Evolutionary conservation across 2,797 vertebrate genomes (phyloP), one percentile per base, ranked within the genome.

Genomic region (Danio albolineatus): DNA sequence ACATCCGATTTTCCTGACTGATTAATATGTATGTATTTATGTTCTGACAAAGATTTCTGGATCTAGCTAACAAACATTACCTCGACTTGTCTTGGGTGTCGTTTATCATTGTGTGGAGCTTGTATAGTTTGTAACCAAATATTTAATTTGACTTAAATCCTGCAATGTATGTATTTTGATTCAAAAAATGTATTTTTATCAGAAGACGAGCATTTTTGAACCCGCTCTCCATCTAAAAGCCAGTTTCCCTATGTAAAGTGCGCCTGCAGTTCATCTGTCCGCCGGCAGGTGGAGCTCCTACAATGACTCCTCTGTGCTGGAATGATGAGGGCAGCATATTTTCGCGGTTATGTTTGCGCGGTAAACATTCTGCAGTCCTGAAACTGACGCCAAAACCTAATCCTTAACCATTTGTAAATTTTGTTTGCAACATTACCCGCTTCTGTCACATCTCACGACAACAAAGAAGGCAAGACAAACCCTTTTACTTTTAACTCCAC

Each of bases 281-380:
- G 67, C 88, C 91, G 84, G 66, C 78, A 88, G 92, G 84, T 84
- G 85, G 88, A 2, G 84, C 72, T 0, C 12, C 5, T 80, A 92
- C 91, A 92, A 91, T 83, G 81, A 86, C 49, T 1, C 28, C 81
- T 90, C 86, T 92, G 89, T 92, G 80, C 8, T 9, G 8, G 13
- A 70, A 21, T 69, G 65, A 78, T 49, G 64, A 66, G 62, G 9
- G 16, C 53, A n/a, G 62, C 75, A 57, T 59, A 19, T 69, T 77
- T 51, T 16, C 10, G 10, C 53, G 16, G 44, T 70, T 61, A 51
- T 61, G 44, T 78, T 69, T 69, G 76, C 54, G 6, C n/a, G 43
- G 76, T 41, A 51, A 71, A 78, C 76, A 16, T 19, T 19, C 41
- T 66, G 54, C 64, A 49, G 12, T 21, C 59, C 21, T 69, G 17